Base-by-base conservation (phyloP, 2,797 vertebrate genomes). In the Lepus oiostolus region DNA sequence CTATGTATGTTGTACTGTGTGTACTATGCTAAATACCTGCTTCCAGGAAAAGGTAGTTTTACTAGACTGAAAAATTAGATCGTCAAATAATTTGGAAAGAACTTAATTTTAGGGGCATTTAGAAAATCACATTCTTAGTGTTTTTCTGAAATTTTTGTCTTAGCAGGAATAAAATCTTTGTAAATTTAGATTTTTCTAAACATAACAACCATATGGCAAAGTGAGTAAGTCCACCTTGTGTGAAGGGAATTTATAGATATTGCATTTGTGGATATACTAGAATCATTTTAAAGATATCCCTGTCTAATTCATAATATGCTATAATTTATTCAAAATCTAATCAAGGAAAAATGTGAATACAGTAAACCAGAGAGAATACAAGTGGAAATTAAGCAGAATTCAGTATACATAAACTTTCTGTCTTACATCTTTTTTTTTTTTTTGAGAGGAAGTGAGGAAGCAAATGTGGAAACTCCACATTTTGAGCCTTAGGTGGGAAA, bases 301-400 rank as follows among this genome's bases (percentile, higher is more conserved):
- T 60, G 9, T 77, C 5, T 63, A 94, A 95, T 89, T 75, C 91
- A 72, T 68, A 60, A 35, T 76, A 58, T 32, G 3, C 58, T 79
- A 21, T 1, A 67, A 50, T 76, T 88, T 72, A 65, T 50, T 16
- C 54, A 74, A 38, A 85, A 65, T 22, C 50, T 75, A 83, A 58
- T 88, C 58, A 95, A 93, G 81, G n/a, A 60, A 94, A 95, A 85
- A 70, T 79, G 30, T 83, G 35, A 70, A 71, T 79, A 65, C 0
- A 47, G 16, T 26, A 63, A 88, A 16, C 5, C 60, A 77, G 38
- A 83, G 22, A 62, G 47, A 79, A 72, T 21, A 4, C 11, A 80
- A 13, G 14, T 60, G 22, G 17, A 74, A 95, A 93, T 22, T 32
- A 35, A 93, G 22, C 26, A 63, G 22, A 81, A 79, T 47, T 93